These are phyloP conservation scores for Oryzias celebensis DNA, from an alignment of 2,113 vertebrate genomes.

Conservation along the genomic window DNA sequence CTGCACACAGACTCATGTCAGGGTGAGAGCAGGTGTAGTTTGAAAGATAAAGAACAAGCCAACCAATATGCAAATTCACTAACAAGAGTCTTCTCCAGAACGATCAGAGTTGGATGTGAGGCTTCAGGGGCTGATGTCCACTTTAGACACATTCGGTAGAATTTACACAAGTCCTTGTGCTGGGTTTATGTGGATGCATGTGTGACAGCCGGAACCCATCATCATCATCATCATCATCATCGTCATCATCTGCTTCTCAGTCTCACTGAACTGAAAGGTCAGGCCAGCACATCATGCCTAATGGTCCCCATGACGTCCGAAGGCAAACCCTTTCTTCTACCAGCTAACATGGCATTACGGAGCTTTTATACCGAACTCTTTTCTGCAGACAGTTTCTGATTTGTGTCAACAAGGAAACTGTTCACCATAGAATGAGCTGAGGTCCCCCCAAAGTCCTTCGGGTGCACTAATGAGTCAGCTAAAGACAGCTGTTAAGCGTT, in stretches of 20 bases:
- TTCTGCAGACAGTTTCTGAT: too few species aligned
- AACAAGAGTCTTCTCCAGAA: too few species aligned
- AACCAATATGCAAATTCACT: too few species aligned
- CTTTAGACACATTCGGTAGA: neutral
- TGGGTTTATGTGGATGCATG: conserved; percentile 1
- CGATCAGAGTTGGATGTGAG: too few species aligned
- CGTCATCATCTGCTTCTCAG: neutral
- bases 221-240: fast-evolving
- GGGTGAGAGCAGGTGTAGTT: too few species aligned
- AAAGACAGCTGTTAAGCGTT: neutral
- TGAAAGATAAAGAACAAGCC: too few species aligned
- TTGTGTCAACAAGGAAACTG: too few species aligned
- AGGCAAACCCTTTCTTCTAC: neutral
- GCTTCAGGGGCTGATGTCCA: neutral
- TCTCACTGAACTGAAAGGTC: conserved; percentile 7
- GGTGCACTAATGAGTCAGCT: conserved; percentile 1
- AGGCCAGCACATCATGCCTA: too few species aligned
- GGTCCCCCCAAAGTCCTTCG: too few species aligned
- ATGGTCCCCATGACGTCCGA: too few species aligned
- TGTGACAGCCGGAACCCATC: conserved; percentile 12
- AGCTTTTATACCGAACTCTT: neutral
- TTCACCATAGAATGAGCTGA: neutral
- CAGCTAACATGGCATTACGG: neutral
- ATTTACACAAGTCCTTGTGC: neutral
- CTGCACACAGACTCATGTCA: too few species aligned